Base-by-base conservation (phyloP, 2,113 vertebrate genomes). In the Xiphias gladius region DNA sequence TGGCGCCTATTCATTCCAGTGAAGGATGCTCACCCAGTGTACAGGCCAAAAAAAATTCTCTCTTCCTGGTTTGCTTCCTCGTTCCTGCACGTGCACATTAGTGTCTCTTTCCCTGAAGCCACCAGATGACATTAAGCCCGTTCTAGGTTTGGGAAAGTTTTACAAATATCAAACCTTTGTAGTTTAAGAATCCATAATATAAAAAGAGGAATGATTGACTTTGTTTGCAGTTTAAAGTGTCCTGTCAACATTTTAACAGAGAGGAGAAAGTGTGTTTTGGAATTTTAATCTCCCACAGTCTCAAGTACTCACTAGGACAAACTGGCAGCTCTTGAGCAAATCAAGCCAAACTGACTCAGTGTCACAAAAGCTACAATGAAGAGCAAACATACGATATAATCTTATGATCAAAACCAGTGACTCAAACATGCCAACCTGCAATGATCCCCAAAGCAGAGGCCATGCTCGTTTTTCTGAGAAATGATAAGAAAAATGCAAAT, bases 401-500 rank as follows among this genome's bases (percentile, higher is more conserved):
- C 28, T 35, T 10, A 22, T 48, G 2, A 77, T 64, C 4, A 46
- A 73, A 64, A 65, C 48, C 8, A 58, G n/a, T 50, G 39, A 62
- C 17, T 6, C 20, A 24, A 30, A 39, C 19, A 6, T 8, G 39
- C 17, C 30, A 41, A 58, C 20, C 30, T 52, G 39, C n/a, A n/a
- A n/a, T n/a, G 35, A 66, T 43, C 28, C 22, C 5, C 1, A 57
- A 35, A 65, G 46, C 17, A 39, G 12, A 20, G 30, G 9, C 14
- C 28, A 20, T 37, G 20, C 43, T 72, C 37, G 20, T 28, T 80
- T n/a, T 58, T 54, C 39, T 64, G 13, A 58, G 19, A 69, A 35
- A 68, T 59, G 24, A 32, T 17, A 63, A 55, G 26, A 28, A 71
- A 52, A 78, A 72, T 61, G 41, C 28, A 52, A 35, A 78, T 54